A percentile compares a stretch with the other conserved stretches of the same genome.
phyloP scores from a whole-genome alignment of 2,113 vertebrate genomes.

The Podarcis muralis region DNA sequence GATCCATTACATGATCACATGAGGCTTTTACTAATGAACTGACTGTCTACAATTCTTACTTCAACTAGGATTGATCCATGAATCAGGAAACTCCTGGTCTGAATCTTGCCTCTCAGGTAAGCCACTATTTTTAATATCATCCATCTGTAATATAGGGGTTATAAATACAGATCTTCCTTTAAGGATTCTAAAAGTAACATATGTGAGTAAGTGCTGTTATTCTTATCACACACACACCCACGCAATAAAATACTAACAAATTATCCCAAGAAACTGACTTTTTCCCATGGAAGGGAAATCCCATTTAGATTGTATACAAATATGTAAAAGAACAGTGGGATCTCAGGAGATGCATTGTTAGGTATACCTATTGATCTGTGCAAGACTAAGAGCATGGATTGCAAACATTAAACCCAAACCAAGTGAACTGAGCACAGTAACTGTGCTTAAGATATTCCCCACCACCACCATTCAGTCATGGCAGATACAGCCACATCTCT shows the following conservation, averaged over 20 bases:
- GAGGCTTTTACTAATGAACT: conserved; percentile 16
- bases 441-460: neutral
- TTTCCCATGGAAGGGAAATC: conserved; percentile 57
- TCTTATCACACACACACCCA: neutral
- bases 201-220: neutral
- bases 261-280: conserved; percentile 46
- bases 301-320: conserved; percentile 60
- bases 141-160: neutral
- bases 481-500: neutral
- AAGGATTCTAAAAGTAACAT: neutral
- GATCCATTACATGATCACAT: neutral
- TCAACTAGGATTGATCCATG: neutral
- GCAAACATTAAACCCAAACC: neutral
- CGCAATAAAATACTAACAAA: neutral
- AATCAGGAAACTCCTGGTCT: neutral
- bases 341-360: conserved; percentile 53
- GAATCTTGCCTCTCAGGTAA: neutral
- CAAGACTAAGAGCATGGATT: neutral
- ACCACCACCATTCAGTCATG: neutral
- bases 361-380: neutral
- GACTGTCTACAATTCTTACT: neutral
- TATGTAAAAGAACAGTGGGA: conserved; percentile 50
- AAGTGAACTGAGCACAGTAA: neutral
- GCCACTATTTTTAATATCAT: neutral
- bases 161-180: conserved; percentile 1